Base-by-base conservation (phyloP, 2,888 invertebrate genomes). In the Priocnemis perturbator region DNA sequence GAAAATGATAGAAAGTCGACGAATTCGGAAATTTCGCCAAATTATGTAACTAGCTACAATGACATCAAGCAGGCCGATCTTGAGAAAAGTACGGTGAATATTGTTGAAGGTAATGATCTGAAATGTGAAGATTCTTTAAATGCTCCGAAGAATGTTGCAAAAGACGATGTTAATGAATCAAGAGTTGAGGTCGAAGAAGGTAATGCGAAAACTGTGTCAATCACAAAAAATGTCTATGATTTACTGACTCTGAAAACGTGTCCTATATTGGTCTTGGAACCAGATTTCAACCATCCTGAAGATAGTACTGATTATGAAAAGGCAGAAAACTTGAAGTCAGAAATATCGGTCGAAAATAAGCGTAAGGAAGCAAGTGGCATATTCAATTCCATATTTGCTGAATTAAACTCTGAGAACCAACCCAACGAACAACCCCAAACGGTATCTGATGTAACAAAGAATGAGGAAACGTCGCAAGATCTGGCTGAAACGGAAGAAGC, bases 181-280 rank as follows among this genome's bases (percentile, higher is more conserved):
- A 17, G 15, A 26, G 52, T 45, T 9, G n/a, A 37, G 0, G 21
- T 58, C 17, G 20, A 15, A 20, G 14, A 60, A 0, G 30, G 26
- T 4, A 15, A 20, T 0, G 15, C 20, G 0, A 19, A 53, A 23
- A 30, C 30, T 37, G 9, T 11, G 17, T 3, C 11, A 0, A 14
- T 44, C 3, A 17, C 50, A 0, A 30, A 76, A 2, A 17, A 52
- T 2, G 71, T 74, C 2, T 73, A 76, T 11, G 67, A 74, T 30
- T 52, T 74, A 45, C 11, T 73, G n/a, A 72, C 64, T 23, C 5
- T 69, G 15, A 78, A 71, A 47, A 50, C 48, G 14, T 74, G 55
- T 26, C 44, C 69, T 1, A 44, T 50, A 20, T 30, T 62, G 15
- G 14, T 70, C 4, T 5, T 69, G 14, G 15, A 70, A n/a, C 45